These are phyloP conservation scores for Busseola fusca DNA, from an alignment of 2,888 invertebrate genomes.

Conservation along the genomic window DNA sequence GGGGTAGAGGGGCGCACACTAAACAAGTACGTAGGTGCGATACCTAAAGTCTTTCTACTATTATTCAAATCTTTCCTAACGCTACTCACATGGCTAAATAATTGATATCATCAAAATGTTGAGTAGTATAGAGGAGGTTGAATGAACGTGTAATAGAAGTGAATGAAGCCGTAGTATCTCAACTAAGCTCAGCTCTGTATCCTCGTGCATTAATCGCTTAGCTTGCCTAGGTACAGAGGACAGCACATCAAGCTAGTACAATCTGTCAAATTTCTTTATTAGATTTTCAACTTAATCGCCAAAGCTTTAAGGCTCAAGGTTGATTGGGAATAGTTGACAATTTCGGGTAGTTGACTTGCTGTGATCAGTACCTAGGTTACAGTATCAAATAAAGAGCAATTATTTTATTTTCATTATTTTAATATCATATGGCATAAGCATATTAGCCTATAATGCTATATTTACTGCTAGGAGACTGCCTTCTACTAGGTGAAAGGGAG, in stretches of 20 bases:
- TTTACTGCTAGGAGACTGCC: no score
- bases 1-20: no score
- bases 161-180: slow-evolving; percentile 41
- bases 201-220: slow-evolving; percentile 19
- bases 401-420: slow-evolving; percentile 8
- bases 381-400: background rate
- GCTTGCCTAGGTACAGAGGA: background rate
- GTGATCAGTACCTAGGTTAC: background rate
- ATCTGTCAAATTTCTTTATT: no score
- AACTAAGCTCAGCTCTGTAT: slow-evolving; percentile 16
- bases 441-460: no score
- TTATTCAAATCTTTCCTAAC: background rate
- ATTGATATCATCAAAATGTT: slow-evolving; percentile 17
- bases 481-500: no score
- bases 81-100: slow-evolving; percentile 4
- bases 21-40: background rate
- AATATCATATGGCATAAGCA: no score
- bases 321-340: no score
- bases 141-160: slow-evolving; percentile 7
- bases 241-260: no score
- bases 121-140: slow-evolving; percentile 4
- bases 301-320: no score
- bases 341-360: no score
- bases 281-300: no score
- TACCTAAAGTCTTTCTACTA: background rate